Evolutionary conservation across 2,888 invertebrate species (phyloP), one percentile per base, ranked within the genome.

Genomic region (Drosophila monieri): DNA sequence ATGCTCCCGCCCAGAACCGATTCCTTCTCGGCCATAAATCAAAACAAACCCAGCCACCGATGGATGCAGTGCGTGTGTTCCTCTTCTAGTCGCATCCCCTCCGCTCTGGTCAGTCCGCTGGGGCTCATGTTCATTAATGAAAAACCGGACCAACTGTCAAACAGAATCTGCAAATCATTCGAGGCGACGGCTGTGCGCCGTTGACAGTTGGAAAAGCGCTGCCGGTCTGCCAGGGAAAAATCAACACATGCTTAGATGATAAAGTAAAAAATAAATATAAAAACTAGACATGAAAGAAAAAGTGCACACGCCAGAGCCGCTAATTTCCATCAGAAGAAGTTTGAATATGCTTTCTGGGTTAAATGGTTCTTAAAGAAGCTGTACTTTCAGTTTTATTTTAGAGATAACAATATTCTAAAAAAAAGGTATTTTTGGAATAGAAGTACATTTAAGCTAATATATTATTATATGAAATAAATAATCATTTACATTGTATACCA

Each of bases 131-230:
- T 88, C 88, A 88, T 85, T 85, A 85, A 85, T 85, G 87, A 85
- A 87, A 85, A 88, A 87, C 84, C 88, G 85, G 88, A 76, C 85
- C 66, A 73, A 68, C 72, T 83, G 86, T 88, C 86, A 81, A 78
- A 78, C 76, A 73, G 81, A 85, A 85, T 85, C 88, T 88, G 84
- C 84, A 78, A 87, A 88, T 88, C 84, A 85, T 88, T 73, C 69
- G 80, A 77, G 58, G 74, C 69, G 85, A 80, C 65, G 78, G 47
- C 78, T 73, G 71, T 58, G 75, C 71, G 80, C 67, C 74, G 81
- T 83, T 81, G 88, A 88, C 81, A 81, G 81, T 86, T 73, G 78
- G 84, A 87, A 88, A 88, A 80, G 79, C 86, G 73, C 69, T 67
- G 69, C 54, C 58, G 57, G 57, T 49, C 61, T 64, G 62, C 61